Percentiles rank a stretch among this genome's conserved stretches.
Conservation (phyloP, 2,888 invertebrate species). For the Andrena praecox region DNA sequence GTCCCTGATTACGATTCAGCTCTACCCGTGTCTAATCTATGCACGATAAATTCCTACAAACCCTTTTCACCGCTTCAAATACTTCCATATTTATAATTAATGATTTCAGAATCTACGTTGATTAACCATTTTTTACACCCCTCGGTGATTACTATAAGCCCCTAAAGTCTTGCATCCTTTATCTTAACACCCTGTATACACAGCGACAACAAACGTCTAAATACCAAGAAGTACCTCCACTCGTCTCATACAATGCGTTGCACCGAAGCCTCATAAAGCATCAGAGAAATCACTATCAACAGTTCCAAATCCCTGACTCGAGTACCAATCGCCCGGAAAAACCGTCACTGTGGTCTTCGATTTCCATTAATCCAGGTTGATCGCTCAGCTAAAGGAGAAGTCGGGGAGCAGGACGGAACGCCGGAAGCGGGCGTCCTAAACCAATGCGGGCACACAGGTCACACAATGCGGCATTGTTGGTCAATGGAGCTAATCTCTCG, state of each 20-base stretch:
- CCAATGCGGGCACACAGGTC: slow-evolving; percentile 45
- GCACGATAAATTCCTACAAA: too few relatives aligned
- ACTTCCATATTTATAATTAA: too few relatives aligned
- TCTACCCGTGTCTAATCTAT: too few relatives aligned
- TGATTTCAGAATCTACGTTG: too few relatives aligned
- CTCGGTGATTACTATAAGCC: too few relatives aligned
- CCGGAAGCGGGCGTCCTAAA: slow-evolving; percentile 37
- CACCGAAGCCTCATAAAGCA: not conserved
- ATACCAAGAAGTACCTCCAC: too few relatives aligned
- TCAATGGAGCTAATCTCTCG: slow-evolving; percentile 74
- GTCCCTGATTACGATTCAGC: too few relatives aligned
- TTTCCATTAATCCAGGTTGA: slow-evolving; percentile 46
- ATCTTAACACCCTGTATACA: too few relatives aligned
- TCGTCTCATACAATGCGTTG: not conserved
- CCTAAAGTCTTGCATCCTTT: too few relatives aligned
- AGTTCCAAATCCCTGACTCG: not conserved
- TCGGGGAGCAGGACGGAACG: slow-evolving; percentile 4
- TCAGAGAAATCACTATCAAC: not conserved
- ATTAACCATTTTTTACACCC: too few relatives aligned
- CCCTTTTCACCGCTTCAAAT: too few relatives aligned
- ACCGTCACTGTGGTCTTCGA: slow-evolving; percentile 10
- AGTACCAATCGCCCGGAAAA: slow-evolving; percentile 17
- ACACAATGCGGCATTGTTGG: slow-evolving; percentile 72
- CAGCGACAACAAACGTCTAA: too few relatives aligned
- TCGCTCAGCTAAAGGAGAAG: slow-evolving; percentile 15